These are phyloP conservation scores for Folsomia manolachei DNA, from an alignment of 2,888 invertebrate species.

Conservation along the genomic window DNA sequence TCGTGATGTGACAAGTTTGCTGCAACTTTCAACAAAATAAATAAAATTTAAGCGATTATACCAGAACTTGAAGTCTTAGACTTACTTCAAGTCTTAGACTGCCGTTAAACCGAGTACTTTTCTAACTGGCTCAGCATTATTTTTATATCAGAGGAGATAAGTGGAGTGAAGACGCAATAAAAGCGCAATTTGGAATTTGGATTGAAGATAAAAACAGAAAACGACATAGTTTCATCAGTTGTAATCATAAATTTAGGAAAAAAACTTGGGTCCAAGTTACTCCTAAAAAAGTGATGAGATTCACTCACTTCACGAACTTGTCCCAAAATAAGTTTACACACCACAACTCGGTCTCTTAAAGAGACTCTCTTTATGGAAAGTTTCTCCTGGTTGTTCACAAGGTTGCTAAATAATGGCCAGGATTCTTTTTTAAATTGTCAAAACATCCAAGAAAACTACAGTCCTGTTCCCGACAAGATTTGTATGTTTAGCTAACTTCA, in stretches of 20 bases:
- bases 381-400: too few species aligned
- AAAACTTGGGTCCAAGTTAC: background rate
- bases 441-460: background rate
- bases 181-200: background rate
- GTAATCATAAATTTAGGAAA: background rate
- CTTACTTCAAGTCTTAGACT: too few species aligned
- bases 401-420: too few species aligned
- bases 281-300: background rate
- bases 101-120: background rate
- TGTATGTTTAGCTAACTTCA: background rate
- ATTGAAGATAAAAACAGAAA: background rate
- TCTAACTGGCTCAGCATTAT: background rate
- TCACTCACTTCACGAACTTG: background rate
- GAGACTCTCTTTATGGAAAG: too few species aligned
- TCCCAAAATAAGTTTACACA: background rate
- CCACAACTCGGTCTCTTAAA: background rate
- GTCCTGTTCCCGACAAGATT: too few species aligned
- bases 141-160: background rate
- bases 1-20: background rate
- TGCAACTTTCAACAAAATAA: background rate
- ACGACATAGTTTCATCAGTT: background rate
- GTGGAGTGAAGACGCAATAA: background rate
- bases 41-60: background rate
- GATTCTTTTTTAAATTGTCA: background rate
- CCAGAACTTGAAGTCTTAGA: background rate